A percentile compares a stretch with the other conserved stretches of the same genome.
These are phyloP conservation scores for Branchipolynoe longqiensis DNA, from an alignment of 2,888 invertebrate species.

Conservation along the genomic window DNA sequence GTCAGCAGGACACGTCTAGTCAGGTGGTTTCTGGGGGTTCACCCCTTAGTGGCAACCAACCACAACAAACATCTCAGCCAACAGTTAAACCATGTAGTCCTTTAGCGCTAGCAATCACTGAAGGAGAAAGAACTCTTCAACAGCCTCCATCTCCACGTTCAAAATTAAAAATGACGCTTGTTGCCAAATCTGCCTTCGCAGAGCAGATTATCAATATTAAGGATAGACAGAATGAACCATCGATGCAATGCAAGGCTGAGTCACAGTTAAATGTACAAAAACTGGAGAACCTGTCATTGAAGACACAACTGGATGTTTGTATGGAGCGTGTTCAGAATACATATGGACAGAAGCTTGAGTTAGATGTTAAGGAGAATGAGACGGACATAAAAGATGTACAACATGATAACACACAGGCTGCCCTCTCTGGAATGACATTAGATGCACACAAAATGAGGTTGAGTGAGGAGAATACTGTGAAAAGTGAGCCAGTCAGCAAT, in stretches of 20 bases:
- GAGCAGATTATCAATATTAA: neutral
- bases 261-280: neutral
- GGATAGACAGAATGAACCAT: neutral
- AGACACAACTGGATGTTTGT: conserved; percentile 31
- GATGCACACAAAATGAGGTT: conserved; percentile 12
- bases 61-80: conserved; percentile 63
- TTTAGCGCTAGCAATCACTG: conserved; percentile 60
- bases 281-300: neutral
- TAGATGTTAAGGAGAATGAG: conserved; percentile 13
- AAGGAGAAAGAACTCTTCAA: conserved; percentile 62
- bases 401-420: neutral
- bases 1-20: conserved; percentile 64
- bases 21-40: conserved; percentile 61
- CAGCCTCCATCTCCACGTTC: conserved; percentile 63
- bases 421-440: neutral
- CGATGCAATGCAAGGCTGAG: neutral
- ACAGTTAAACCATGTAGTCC: conserved; percentile 61
- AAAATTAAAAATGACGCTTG: conserved; percentile 58
- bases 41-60: conserved; percentile 65
- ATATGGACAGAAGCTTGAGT: conserved; percentile 18
- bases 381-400: neutral
- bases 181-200: conserved; percentile 64
- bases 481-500: conserved; percentile 19
- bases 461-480: conserved; percentile 30
- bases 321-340: conserved; percentile 58